Conservation (phyloP, 2,113 vertebrate genomes). For the Eolophus roseicapilla region DNA sequence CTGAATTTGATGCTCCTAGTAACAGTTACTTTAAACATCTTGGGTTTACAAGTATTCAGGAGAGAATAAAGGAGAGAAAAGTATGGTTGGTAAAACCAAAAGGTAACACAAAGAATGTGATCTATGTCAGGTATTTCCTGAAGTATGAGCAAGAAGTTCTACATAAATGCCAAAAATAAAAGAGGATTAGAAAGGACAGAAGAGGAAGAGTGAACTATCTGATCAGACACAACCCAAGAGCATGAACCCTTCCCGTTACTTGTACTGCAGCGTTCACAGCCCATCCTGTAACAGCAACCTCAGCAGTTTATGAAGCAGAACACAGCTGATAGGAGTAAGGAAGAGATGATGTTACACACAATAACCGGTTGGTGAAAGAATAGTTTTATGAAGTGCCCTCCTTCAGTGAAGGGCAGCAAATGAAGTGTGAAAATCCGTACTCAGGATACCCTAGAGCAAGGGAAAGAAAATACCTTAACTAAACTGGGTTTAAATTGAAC, state of each 20-base stretch:
- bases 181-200: conserved; percentile 3
- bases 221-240: not conserved
- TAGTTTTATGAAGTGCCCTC: not conserved
- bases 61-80: not conserved
- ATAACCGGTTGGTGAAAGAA: not conserved
- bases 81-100: not conserved
- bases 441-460: not conserved
- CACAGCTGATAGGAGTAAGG: not conserved
- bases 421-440: not conserved
- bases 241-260: not conserved
- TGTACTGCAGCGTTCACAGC: not conserved
- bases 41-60: not conserved
- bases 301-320: not conserved
- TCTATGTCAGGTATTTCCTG: conserved; percentile 19
- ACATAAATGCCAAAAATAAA: not conserved
- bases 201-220: not conserved
- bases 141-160: not conserved
- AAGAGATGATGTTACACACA: conserved; percentile 16
- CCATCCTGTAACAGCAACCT: not conserved
- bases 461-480: not conserved
- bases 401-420: not conserved
- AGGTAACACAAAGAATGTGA: not conserved
- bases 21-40: not conserved
- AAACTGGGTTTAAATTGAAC: not conserved
- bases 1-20: not conserved